These are phyloP conservation scores for Troides helena DNA, from an alignment of 2,888 invertebrate species.

Conservation along the genomic window DNA sequence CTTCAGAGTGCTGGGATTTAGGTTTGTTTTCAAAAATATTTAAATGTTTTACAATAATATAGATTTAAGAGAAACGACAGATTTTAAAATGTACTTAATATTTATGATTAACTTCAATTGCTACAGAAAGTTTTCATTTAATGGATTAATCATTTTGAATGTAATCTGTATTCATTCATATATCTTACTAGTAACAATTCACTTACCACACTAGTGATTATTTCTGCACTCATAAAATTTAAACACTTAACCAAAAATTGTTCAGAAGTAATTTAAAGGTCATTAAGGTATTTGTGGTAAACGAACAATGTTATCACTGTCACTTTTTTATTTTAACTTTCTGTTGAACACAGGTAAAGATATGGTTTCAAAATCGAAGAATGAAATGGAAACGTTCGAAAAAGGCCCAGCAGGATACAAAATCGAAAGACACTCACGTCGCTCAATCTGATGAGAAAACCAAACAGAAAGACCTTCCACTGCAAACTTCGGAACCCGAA, in stretches of 20 bases:
- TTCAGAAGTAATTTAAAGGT: too few relatives aligned
- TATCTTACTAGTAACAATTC: too few relatives aligned
- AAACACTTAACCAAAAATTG: too few relatives aligned
- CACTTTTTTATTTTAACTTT: neutral
- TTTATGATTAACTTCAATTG: neutral
- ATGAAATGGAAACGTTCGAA: slow-evolving; percentile 99
- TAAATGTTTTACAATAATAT: neutral
- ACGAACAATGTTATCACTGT: neutral
- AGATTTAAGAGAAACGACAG: neutral
- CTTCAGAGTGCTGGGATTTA: slow-evolving; percentile 9
- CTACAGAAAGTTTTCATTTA: too few relatives aligned
- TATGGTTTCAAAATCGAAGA: slow-evolving; percentile 98
- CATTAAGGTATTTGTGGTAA: too few relatives aligned
- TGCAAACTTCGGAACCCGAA: slow-evolving; percentile 51
- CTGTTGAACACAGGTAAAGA: slow-evolving; percentile 88
- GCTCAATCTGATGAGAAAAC: slow-evolving; percentile 61
- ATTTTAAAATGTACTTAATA: neutral
- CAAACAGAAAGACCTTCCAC: slow-evolving; percentile 52
- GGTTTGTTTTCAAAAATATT: neutral
- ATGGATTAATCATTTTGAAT: too few relatives aligned
- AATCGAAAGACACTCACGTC: slow-evolving; percentile 70
- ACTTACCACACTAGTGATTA: too few relatives aligned
- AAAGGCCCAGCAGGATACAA: slow-evolving; percentile 95
- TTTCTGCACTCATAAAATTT: too few relatives aligned
- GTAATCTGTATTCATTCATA: too few relatives aligned